Evolutionary conservation across 2,113 vertebrate species (phyloP).

Genomic region (Mobula hypostoma): DNA sequence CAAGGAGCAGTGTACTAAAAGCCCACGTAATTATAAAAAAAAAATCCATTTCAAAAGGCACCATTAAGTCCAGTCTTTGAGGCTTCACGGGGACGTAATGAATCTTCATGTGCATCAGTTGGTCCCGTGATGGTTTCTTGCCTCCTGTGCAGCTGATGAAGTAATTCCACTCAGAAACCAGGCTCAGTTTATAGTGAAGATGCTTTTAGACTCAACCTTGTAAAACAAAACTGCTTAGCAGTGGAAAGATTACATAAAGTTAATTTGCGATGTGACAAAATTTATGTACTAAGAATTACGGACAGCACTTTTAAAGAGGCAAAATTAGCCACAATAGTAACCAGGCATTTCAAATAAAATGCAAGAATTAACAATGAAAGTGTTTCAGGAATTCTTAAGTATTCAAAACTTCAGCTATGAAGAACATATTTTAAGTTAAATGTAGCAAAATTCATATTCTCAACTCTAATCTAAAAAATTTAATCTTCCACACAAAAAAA

Average conservation of each 20-base stretch:
- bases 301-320: neutral
- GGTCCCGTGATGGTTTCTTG: neutral
- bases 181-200: neutral
- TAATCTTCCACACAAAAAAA: neutral
- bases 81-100: neutral
- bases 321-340: conserved; percentile 19
- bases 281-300: conserved; percentile 1
- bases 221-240: neutral
- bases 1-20: neutral
- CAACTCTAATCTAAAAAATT: neutral
- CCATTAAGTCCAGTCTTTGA: neutral
- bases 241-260: neutral
- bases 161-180: neutral
- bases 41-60: neutral
- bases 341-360: neutral
- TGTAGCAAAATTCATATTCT: neutral
- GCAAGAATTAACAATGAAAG: conserved; percentile 4
- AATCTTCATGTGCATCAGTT: neutral
- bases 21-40: neutral
- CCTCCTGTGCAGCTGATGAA: neutral
- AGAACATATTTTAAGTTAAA: neutral
- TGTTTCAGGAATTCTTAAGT: conserved; percentile 11
- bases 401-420: neutral
- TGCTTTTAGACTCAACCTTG: neutral
- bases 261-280: neutral